Evolutionary conservation across 2,888 invertebrate species (phyloP).

Genomic region (Hirtodrosophila histrioides): DNA sequence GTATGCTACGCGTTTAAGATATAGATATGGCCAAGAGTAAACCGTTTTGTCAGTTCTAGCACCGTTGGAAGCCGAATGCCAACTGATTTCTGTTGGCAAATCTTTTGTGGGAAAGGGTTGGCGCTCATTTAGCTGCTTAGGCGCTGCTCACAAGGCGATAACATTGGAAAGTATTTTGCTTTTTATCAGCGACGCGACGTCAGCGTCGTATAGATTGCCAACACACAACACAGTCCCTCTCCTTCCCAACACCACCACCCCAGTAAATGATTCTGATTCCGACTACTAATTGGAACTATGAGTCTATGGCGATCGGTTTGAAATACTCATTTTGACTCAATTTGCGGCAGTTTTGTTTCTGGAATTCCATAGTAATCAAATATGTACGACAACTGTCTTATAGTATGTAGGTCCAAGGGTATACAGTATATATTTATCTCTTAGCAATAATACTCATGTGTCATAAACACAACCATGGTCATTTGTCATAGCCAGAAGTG

Average conservation of each 20-base stretch:
- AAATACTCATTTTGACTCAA: too few species aligned
- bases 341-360: too few species aligned
- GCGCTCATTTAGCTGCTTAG: slow-evolving; percentile 29
- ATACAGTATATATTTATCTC: too few species aligned
- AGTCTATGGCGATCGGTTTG: background rate
- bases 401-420: background rate
- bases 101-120: slow-evolving; percentile 58
- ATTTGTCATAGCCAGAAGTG: too few species aligned
- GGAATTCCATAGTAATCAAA: too few species aligned
- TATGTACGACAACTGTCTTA: too few species aligned
- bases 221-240: slow-evolving; percentile 5
- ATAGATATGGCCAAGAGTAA: slow-evolving; percentile 11
- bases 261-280: background rate
- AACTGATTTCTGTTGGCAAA: slow-evolving; percentile 66
- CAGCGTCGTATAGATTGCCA: slow-evolving; percentile 9
- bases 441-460: slow-evolving; percentile 3
- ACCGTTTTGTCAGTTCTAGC: slow-evolving; percentile 43
- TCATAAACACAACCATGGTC: background rate
- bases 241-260: too few species aligned
- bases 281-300: slow-evolving; percentile 15
- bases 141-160: slow-evolving; percentile 41
- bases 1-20: slow-evolving; percentile 3
- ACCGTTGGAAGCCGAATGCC: slow-evolving; percentile 48
- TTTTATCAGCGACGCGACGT: slow-evolving; percentile 34
- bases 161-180: slow-evolving; percentile 33